Base-by-base conservation (phyloP, 2,797 vertebrate genomes). In the Gorsachius magnificus region DNA sequence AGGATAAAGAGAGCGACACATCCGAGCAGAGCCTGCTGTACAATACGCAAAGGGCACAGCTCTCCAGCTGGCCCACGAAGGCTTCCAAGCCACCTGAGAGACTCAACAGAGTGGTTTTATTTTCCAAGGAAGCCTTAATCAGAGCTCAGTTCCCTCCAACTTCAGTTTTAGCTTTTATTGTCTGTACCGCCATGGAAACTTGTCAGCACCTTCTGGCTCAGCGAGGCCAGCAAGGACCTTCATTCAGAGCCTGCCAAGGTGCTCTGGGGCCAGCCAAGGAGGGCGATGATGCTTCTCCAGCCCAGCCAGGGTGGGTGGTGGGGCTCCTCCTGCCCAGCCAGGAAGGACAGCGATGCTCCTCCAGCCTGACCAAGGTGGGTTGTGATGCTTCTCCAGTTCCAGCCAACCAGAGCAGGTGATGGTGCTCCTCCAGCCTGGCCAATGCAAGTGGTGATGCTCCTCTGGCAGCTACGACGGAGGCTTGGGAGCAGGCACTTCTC, bases 121-220 rank as follows among this genome's bases (percentile, higher is more conserved):
- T 78, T 88, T 60, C 56, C 1, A 0, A 71, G 61, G 61, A 80
- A 83, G 33, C 17, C 45, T 38, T 51, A 69, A 20, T 15, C 63
- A 63, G 72, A 77, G 33, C 72, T 86, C 57, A 15, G 51, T 45
- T 77, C 60, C 28, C 19, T 79, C 16, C 79, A 41, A 46, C 41
- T 56, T 54, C 56, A n/a, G 20, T 63, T 41, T 38, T 50, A 66
- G 53, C n/a, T 91, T 84, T 63, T 46, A 9, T 33, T 65, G 6
- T 60, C 11, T 0, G 0, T 41, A 2, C 17, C 0, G 1, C 70
- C 0, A 0, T 50, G 56, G 58, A 5, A 1, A 51, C 64, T 77
- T 48, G 25, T 57, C 80, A 60, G n/a, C 53, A 48, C 31, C 28
- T 72, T 25, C 71, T 86, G 83, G 69, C 65, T 57, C 1, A 4